phyloP scores from a whole-genome alignment of 2,888 invertebrate species.

The Agonopterix arenella region DNA sequence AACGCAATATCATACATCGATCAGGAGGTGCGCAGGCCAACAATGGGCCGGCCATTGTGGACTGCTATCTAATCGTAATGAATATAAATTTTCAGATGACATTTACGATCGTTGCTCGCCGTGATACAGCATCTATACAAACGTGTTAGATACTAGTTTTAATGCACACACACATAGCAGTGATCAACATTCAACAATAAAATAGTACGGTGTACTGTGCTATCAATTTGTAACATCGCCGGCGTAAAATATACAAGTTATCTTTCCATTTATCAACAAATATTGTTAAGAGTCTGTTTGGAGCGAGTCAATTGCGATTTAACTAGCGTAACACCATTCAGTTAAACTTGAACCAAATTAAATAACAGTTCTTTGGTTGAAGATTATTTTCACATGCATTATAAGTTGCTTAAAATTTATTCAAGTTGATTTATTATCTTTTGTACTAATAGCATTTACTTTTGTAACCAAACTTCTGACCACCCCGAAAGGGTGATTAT shows the following conservation, averaged over 20 bases:
- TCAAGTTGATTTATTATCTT: no score
- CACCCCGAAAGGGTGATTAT: no score
- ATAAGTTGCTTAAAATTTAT: no score
- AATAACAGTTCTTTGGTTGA: background rate
- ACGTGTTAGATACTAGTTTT: slow-evolving; percentile 54
- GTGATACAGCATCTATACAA: slow-evolving; percentile 66
- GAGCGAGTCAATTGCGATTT: slow-evolving; percentile 20
- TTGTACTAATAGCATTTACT: no score
- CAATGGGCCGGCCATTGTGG: slow-evolving; percentile 65
- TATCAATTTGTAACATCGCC: slow-evolving; percentile 58
- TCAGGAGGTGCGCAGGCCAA: slow-evolving; percentile 59
- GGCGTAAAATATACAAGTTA: slow-evolving; percentile 46
- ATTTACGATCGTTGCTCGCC: slow-evolving; percentile 70
- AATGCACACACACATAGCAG: slow-evolving; percentile 51
- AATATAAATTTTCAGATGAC: slow-evolving; percentile 76
- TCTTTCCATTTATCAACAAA: slow-evolving; percentile 52
- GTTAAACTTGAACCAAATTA: slow-evolving; percentile 2
- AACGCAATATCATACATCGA: slow-evolving; percentile 68
- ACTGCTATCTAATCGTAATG: slow-evolving; percentile 74
- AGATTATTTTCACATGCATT: no score
- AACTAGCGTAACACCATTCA: slow-evolving; percentile 10
- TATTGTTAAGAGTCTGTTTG: slow-evolving; percentile 30
- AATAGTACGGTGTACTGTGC: slow-evolving; percentile 23
- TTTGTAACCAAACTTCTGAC: no score
- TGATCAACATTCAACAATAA: slow-evolving; percentile 3